Base-by-base conservation (phyloP, 2,113 vertebrate genomes). In the Chaetops frenatus region DNA sequence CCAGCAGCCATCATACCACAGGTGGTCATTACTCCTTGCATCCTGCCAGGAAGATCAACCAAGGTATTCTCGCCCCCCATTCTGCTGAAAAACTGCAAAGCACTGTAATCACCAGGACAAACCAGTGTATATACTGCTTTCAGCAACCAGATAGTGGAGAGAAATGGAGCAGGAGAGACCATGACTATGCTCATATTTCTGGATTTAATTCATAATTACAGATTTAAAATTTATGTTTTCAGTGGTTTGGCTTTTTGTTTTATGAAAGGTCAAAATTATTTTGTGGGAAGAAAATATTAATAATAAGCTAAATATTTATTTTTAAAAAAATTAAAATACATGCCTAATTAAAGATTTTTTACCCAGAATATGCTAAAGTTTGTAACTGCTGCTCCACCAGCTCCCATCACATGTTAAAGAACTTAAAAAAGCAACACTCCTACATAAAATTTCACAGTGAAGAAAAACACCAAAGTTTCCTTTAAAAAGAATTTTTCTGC, bases 351-450 rank as follows among this genome's bases (percentile, higher is more conserved):
- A 76, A 81, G 36, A 28, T 47, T 72, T 76, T 36, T 93, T 57
- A n/a, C n/a, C 50, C 45, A 85, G 53, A 95, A 94, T 85, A 92
- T 27, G 25, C 10, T 69, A 8, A 51, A 65, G 13, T 89, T 92
- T 84, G 10, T 89, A 45, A 82, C 85, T 79, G 50, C 62, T 95
- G 57, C 42, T 91, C 57, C 29, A 69, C 61, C 57, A 81, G 83
- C 72, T 65, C 36, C 45, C 29, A 79, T 95, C 91, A 95, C 86
- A 95, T 87, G 73, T 11, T 67, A 69, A 22, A 36, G 81, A 87
- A 61, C 70, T 94, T 92, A 54, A 96, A 95, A 96, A 94, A 85
- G 71, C 67, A 94, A 94, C 66, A 90, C 88, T 90, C 88, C 92
- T 83, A 95, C 90, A 88, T 50, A 42, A 92, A 91, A 81, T 92